Evolutionary conservation across 2,113 vertebrate genomes (phyloP), one percentile per base, ranked within the genome.

Genomic region (Nerophis lumbriciformis): DNA sequence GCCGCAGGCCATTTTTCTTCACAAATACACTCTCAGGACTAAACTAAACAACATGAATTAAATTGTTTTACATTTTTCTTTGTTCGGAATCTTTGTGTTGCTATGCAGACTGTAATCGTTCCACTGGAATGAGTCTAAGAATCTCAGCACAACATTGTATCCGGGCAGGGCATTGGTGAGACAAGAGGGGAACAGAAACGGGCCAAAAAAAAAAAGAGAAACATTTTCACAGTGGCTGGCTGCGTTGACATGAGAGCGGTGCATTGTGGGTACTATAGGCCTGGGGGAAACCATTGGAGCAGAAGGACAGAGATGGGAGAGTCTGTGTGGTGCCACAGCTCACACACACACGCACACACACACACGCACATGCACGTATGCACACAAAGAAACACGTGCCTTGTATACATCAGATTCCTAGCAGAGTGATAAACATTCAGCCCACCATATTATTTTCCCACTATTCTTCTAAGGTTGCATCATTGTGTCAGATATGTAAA

Each of bases 231-330:
- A 68, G 83, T 87, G 78, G 67, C 68, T 88, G 81, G 62, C 75
- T 82, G 76, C 50, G 61, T 81, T 80, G 80, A 85, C 77, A 81
- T 77, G 75, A 78, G 77, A 81, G 80, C 69, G 60, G 68, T 86
- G 84, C 80, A 86, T 83, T 85, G 75, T 88, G 85, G 85, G 85
- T 80, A 78, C 59, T 48, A 62, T 70, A 70, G 72, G 86, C 84
- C 88, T 75, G 65, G 73, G 78, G 85, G 80, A 76, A 78, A 72
- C 72, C 73, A 79, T 65, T 87, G 80, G 73, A 87, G 82, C 88
- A 86, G 85, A 89, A 84, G 78, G 78, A 80, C 78, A 73, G 72
- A 66, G 79, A 85, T 79, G 75, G 75, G 71, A 76, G 80, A 83
- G 71, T 81, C 79, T 88, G 85, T 82, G 77, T 16, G 6, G 53